Evolutionary conservation across 2,113 vertebrate species (phyloP), one percentile per base, ranked within the genome.

Genomic region (Rana temporaria): DNA sequence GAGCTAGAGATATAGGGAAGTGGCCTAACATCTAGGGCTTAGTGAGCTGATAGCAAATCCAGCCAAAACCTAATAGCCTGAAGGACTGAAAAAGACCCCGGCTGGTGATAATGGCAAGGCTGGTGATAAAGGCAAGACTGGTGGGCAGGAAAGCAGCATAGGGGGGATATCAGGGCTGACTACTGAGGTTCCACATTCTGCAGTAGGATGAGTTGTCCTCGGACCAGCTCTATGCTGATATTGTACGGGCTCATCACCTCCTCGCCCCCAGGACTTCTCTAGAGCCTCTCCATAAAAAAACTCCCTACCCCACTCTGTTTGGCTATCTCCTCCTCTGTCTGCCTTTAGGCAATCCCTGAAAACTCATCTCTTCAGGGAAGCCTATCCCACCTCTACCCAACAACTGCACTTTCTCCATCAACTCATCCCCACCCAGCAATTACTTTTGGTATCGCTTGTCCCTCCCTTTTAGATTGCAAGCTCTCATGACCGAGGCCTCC

Each of bases 1-100:
- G 38, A 77, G 16, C n/a, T 20, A 22, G 14, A 65, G 64, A 67
- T 79, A 68, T 42, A 38, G 64, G 53, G 53, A 67, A 78, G 77
- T 68, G 77, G 77, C 34, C 77, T 34, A 32, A 59, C n/a, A 26
- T 57, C 16, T 24, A 65, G 42, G n/a, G 19, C 34, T 70, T n/a
- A 8, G 18, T 48, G 34, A 6, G 66, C 56, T 24, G 48, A 55
- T 72, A 26, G 52, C 55, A 72, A 56, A 24, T 16, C 14, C 70
- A 56, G 60, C 60, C 20, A 63, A 20, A 59, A 42, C 78, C 19
- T 26, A 48, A 57, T 57, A 34, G 34, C 66, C 67, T 22, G 12
- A 42, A 24, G 67, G 34, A 26, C 60, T 34, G 19, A 38, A 63
- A 53, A 19, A 53, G 75, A 65, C n/a, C 17, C 22, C n/a, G 19